Base-by-base conservation (phyloP, 1,140 invertebrate species). In the Helicoverpa zea region DNA sequence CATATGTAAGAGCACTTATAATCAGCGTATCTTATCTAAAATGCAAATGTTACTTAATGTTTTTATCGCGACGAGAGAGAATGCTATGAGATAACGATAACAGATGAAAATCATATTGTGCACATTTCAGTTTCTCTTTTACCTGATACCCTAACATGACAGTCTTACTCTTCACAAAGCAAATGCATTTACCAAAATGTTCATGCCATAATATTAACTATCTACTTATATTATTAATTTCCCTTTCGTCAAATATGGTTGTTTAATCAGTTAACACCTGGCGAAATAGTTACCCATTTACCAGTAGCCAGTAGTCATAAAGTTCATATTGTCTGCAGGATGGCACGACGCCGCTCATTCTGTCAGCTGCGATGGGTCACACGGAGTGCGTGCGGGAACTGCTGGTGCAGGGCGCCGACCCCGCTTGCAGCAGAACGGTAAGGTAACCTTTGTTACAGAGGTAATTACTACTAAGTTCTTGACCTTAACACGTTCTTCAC, bases 271-370 rank as follows among this genome's bases (percentile, higher is more conserved):
- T 35, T 35, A 35, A 35, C 4, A 35, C 35, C 7, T 4, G 35
- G 35, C 35, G 35, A 4, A 35, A 35, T 5, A 35, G 0, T 35
- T 35, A 7, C 35, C 35, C 7, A 35, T 35, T 43, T 43, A 5
- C 5, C 5, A 43, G n/a, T 18, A 16, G 54, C 0, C 54, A 58
- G 16, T 18, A 58, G 9, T 58, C 54, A 13, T 5, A 9, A 13
- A 2, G 2, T 61, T 61, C 10, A 23, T 23, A 9, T 70, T 43
- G 23, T 64, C 43, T 29, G 1, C 93, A 99, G 98, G 98, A 99
- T 94, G 98, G 98, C 63, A 99, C 98, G 23, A 99, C 98, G 14
- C 98, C 98, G 10, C 96, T 99, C 66, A 98, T 99, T 88, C 96
- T 99, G 84, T 97, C 98, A 23, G 97, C 98, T 3, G 98, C 98